Evolutionary conservation across 2,888 invertebrate genomes (phyloP).

Genomic region (Drosophila maculinotata): DNA sequence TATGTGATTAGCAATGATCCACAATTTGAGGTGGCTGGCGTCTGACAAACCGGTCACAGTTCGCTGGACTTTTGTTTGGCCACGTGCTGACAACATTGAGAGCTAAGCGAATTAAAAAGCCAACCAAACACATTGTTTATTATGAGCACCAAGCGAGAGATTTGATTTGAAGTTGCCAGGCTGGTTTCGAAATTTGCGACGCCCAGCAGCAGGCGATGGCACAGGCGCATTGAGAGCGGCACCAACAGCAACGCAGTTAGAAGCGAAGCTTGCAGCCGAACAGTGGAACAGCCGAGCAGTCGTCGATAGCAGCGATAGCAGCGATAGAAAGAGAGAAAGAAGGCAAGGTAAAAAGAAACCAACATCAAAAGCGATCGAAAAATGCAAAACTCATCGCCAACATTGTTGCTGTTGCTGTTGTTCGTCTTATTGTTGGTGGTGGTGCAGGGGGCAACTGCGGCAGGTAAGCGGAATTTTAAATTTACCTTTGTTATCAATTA

Average conservation of each 20-base stretch:
- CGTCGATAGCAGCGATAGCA: too few relatives aligned
- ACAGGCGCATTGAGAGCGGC: slow-evolving; percentile 25
- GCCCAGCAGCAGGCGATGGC: slow-evolving; percentile 13
- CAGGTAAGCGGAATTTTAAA: slow-evolving; percentile 25
- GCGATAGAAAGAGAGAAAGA: slow-evolving; percentile 3
- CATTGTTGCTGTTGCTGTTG: slow-evolving; percentile 12
- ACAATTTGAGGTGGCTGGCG: neutral
- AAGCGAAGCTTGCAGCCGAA: slow-evolving; percentile 31
- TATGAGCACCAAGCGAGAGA: slow-evolving; percentile 10
- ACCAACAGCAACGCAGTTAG: slow-evolving; percentile 25
- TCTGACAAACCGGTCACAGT: slow-evolving; percentile 35
- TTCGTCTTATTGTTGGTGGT: slow-evolving; percentile 8
- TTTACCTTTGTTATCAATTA: too few relatives aligned
- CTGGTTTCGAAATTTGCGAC: slow-evolving; percentile 35
- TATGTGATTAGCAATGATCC: slow-evolving; percentile 12
- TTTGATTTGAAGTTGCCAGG: slow-evolving; percentile 45
- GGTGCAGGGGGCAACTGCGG: neutral
- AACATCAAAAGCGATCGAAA: slow-evolving; percentile 3
- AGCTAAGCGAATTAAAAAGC: slow-evolving; percentile 16
- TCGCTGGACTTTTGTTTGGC: slow-evolving; percentile 24
- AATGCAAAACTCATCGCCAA: slow-evolving; percentile 11
- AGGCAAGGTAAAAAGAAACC: too few relatives aligned
- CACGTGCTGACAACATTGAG: slow-evolving; percentile 36
- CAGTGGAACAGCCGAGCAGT: slow-evolving; percentile 11
- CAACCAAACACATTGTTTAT: slow-evolving; percentile 17